These are phyloP conservation scores for Heliocidaris tuberculata DNA, from an alignment of 35 echinoderm and acorn worm species.

Conservation along the genomic window DNA sequence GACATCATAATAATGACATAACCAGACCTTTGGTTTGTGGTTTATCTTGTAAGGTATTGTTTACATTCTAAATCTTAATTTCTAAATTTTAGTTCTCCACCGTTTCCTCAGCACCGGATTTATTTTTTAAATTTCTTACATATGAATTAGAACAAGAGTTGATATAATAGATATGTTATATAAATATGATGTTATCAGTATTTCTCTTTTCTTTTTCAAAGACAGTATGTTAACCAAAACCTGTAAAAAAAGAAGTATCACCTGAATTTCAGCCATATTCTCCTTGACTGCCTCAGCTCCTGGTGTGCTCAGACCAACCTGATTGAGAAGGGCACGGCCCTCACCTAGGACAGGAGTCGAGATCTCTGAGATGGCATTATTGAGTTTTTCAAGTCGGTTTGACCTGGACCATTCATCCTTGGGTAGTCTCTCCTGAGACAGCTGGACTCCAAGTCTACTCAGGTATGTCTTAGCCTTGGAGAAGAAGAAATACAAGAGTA, in stretches of 20 bases:
- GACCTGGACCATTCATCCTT: slow-evolving; percentile 59
- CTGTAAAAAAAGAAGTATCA: not conserved
- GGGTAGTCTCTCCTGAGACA: slow-evolving; percentile 67
- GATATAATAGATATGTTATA: too few relatives aligned
- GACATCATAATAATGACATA: too few relatives aligned
- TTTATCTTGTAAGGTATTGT: too few relatives aligned
- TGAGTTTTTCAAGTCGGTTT: slow-evolving; percentile 59
- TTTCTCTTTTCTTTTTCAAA: not conserved
- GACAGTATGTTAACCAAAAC: not conserved
- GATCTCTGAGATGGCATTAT: slow-evolving; percentile 84
- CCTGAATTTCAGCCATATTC: slow-evolving; percentile 70
- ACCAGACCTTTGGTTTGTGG: too few relatives aligned
- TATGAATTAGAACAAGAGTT: too few relatives aligned
- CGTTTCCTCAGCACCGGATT: too few relatives aligned
- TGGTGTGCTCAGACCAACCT: slow-evolving; percentile 62
- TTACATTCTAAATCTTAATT: too few relatives aligned
- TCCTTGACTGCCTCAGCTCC: slow-evolving; percentile 63
- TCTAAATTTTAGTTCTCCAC: too few relatives aligned
- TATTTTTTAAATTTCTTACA: too few relatives aligned
- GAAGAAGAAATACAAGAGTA: not conserved
- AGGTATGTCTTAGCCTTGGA: slow-evolving; percentile 80
- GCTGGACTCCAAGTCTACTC: slow-evolving; percentile 72
- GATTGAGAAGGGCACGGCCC: slow-evolving; percentile 67
- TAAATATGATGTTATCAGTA: too few relatives aligned
- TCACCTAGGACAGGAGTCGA: slow-evolving; percentile 73